A percentile compares a stretch with the other conserved stretches of the same genome.
phyloP scores from a whole-genome alignment of 2,797 vertebrate species.

The Gallinago solitaria region DNA sequence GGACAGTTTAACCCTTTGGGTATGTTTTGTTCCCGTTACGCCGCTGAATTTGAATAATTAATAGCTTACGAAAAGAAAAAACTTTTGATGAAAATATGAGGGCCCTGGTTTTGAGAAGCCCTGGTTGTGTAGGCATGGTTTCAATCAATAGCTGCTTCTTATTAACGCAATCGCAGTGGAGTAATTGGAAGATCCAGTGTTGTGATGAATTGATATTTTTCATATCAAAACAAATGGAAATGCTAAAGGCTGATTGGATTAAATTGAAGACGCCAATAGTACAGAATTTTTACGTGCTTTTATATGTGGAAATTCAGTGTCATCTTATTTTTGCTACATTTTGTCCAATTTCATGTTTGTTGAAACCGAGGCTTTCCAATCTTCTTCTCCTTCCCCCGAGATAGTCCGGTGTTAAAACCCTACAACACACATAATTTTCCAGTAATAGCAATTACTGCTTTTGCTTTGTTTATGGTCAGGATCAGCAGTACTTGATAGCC shows the following conservation, averaged over 20 bases:
- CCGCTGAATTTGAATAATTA: neutral
- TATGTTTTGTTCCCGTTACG: neutral
- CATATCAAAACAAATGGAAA: conserved; percentile 3
- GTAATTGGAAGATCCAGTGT: neutral
- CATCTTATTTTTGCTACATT: neutral
- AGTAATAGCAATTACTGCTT: conserved; percentile 34
- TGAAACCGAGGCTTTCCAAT: neutral
- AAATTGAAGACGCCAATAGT: neutral
- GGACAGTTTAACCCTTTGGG: neutral
- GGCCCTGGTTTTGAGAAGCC: neutral
- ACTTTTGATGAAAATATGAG: neutral
- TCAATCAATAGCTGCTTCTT: neutral
- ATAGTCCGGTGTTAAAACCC: neutral
- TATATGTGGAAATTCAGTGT: neutral
- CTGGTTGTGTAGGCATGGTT: neutral
- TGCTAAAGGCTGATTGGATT: neutral
- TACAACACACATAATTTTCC: conserved; percentile 16
- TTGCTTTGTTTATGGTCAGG: conserved; percentile 36
- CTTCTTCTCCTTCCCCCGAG: neutral
- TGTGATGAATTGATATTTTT: neutral
- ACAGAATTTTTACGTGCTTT: neutral
- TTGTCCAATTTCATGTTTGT: neutral
- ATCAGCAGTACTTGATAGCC: conserved; percentile 19
- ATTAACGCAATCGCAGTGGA: neutral
- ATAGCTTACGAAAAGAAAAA: neutral